Base-by-base conservation (phyloP, 1,140 invertebrate species). In the Doryteuthis pealeii region DNA sequence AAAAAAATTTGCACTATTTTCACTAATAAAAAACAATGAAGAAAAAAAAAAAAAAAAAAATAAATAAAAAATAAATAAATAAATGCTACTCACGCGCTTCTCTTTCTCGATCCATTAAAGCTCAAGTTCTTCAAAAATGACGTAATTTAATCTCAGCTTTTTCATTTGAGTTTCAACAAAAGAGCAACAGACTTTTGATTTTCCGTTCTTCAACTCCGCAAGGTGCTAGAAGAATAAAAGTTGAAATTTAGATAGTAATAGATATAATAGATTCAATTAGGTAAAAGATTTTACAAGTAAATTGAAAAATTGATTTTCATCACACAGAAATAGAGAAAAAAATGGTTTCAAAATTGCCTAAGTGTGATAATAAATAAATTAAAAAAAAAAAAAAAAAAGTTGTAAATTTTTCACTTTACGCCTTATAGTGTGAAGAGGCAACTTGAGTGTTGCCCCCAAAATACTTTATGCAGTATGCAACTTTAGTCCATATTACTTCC, bases 41-140 rank as follows among this genome's bases (percentile, higher is more conserved):
- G 12, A n/a, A 8, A 62, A 22, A 62, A 2, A 62, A 62, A 22
- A 62, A 62, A 22, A 62, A 12, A 49, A 15, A 49, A 49, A 49
- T 49, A 49, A 49, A 15, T 49, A 49, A 22, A 49, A 49, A 12
- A 49, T 49, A 22, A 49, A 49, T 49, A 49, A 49, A 49, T n/a
- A 49, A 49, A n/a, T 8, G 22, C n/a, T 69, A 54, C 84, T 81
- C 81, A 91, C 89, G n/a, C 43, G 92, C 92, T 88, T 99, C 98
- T 68, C 97, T 90, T 88, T 99, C 98, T 15, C 95, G 90, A 86
- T 99, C 98, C 97, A 99, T 99, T 31, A 98, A 99, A 0, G 96
- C 95, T 99, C 98, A 4, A 99, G 87, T 86, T 99, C 98, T 86
- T 99, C 98, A 89, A 99, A n/a, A 99, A 87, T 99, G 98, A 14